Percentiles rank a stretch among this genome's conserved stretches.
Evolutionary conservation across 2,797 vertebrate species (phyloP).

Genomic region (Hippoglossus hippoglossus): DNA sequence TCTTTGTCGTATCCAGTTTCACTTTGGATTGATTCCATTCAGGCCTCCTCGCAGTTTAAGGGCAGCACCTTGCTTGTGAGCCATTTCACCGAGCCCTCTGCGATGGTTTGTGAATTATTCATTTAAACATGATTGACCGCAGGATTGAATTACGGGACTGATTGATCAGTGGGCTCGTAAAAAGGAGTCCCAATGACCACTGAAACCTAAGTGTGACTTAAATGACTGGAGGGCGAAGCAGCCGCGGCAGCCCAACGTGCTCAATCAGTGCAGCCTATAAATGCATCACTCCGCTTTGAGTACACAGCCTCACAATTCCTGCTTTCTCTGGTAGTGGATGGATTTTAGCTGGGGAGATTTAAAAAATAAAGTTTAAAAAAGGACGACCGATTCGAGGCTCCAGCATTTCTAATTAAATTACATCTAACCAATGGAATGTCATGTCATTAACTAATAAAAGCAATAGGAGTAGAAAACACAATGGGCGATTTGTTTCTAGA

Average conservation of each 20-base stretch:
- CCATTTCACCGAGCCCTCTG: conserved; percentile 64
- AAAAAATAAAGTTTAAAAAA: neutral
- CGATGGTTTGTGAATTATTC: conserved; percentile 77
- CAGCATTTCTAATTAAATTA: too few species aligned
- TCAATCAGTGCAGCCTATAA: conserved; percentile 2
- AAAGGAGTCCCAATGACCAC: conserved; percentile 71
- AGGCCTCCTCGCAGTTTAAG: conserved; percentile 56
- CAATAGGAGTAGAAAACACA: neutral
- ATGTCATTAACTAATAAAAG: neutral
- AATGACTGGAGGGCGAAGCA: conserved; percentile 57
- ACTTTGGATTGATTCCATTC: conserved; percentile 44
- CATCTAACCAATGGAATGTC: neutral
- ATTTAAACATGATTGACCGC: conserved; percentile 78
- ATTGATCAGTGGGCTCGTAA: conserved; percentile 77
- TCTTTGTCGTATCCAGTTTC: conserved; percentile 31
- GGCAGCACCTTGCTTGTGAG: conserved; percentile 50
- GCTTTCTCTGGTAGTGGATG: neutral
- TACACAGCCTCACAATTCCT: conserved; percentile 5
- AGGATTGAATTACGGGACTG: conserved; percentile 72
- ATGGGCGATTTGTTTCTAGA: neutral
- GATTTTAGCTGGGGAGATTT: neutral
- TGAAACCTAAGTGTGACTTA: conserved; percentile 75
- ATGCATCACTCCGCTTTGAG: conserved; percentile 12
- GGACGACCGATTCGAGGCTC: neutral
- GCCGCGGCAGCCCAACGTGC: conserved; percentile 7